Evolutionary conservation across 2,797 vertebrate genomes (phyloP), one percentile per base, ranked within the genome.

Genomic region (Danio choprae): DNA sequence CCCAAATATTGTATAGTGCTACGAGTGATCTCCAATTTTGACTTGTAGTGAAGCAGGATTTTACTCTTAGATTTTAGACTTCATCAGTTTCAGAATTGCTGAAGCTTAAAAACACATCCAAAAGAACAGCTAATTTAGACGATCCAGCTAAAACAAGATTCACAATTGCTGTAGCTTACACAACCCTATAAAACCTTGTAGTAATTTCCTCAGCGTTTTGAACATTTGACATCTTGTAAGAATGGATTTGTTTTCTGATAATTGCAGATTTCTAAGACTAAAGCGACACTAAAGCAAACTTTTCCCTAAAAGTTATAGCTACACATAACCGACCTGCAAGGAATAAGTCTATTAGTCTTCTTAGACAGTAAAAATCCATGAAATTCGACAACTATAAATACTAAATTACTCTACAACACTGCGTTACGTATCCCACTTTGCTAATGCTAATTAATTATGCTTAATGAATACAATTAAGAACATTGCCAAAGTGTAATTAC

Each of bases 381-480:
- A 62, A 41, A 43, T 9, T 0, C 18, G 22, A n/a, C 4, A 70
- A 18, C 20, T 77, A 11, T 18, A 63, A 9, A 64, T 46, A 29
- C 16, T 36, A n/a, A 79, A 55, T 77, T 43, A 69, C 44, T 64
- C 16, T 43, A n/a, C 16, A 41, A 20, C 8, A 22, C 40, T 56
- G 65, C 20, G 55, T 73, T 73, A 56, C 36, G 29, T 16, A 72
- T 29, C 50, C 48, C 59, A 73, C 44, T 10, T 22, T 72, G 59
- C 38, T 67, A 29, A 43, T 44, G 20, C 40, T 65, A 73, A 73
- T 80, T 9, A 7, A 80, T 60, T 51, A 29, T 6, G 41, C 68
- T 16, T 12, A 29, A 79, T 80, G 64, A 73, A 46, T 64, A 46
- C 73, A 16, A 73, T 73, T 73, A 80, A 55, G 58, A 62, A 60